Conservation (phyloP, 2,888 invertebrate species). For the Liodrosophila aerea region DNA sequence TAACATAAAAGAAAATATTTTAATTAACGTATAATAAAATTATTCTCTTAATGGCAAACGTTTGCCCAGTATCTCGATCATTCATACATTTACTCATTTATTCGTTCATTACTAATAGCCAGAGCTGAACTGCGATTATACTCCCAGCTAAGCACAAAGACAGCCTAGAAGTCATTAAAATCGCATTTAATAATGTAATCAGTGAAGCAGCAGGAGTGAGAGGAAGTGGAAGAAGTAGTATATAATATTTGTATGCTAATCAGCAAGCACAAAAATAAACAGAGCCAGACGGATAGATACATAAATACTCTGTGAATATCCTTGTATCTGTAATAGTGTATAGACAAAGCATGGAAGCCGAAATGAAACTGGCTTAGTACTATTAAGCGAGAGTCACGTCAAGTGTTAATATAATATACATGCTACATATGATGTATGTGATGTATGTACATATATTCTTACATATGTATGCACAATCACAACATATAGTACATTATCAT, state of each 20-base stretch:
- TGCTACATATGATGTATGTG: no score
- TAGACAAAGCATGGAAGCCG: background rate
- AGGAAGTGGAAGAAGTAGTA: background rate
- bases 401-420: no score
- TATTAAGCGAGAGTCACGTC: no score
- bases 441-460: no score
- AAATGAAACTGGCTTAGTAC: no score
- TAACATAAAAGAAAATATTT: no score
- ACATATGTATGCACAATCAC: background rate
- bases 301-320: conserved; percentile 3
- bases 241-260: conserved; percentile 52
- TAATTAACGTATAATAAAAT: no score
- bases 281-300: conserved; percentile 12
- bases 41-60: no score
- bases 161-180: conserved; percentile 64
- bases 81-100: no score
- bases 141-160: conserved; percentile 35
- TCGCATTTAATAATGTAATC: conserved; percentile 64
- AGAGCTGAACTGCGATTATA: conserved; percentile 14
- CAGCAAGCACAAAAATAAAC: conserved; percentile 27
- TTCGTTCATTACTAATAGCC: no score
- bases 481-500: conserved; percentile 16
- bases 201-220: background rate
- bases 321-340: background rate
- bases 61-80: no score